Percentiles rank a stretch among this genome's conserved stretches.
Evolutionary conservation across 1,140 invertebrate species (phyloP).

Genomic region (Colletes latitarsis): DNA sequence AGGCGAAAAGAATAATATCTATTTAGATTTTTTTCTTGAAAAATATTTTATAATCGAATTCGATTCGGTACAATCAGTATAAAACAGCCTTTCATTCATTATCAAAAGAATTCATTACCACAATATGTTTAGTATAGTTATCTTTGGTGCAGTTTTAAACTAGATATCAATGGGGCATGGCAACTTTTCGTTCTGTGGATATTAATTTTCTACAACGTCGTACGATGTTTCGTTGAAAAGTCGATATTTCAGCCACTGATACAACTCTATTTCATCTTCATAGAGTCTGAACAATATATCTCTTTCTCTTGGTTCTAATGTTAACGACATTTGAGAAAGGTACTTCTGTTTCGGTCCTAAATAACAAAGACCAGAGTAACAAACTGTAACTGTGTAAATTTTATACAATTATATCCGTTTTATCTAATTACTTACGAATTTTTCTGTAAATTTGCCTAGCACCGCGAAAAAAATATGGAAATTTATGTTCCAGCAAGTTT

Average conservation of each 20-base stretch:
- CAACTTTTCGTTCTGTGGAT: background rate
- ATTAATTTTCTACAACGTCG: constrained; percentile 40
- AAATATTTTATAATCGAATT: constrained; percentile 1
- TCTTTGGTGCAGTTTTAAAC: constrained; percentile 28
- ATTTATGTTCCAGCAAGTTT: constrained; percentile 81
- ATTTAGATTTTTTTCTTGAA: background rate
- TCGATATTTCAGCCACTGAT: constrained; percentile 83
- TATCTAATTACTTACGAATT: constrained; percentile 80
- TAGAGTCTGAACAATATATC: constrained; percentile 77
- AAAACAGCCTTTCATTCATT: background rate
- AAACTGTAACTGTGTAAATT: background rate
- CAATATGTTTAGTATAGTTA: background rate
- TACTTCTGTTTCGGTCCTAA: constrained; percentile 61
- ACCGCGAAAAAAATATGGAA: constrained; percentile 84
- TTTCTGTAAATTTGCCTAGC: constrained; percentile 81
- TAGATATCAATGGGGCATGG: background rate
- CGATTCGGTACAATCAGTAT: background rate
- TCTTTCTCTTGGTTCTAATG: constrained; percentile 50
- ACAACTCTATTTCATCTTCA: constrained; percentile 84
- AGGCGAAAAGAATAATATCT: background rate
- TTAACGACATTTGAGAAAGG: constrained; percentile 3
- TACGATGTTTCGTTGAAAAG: constrained; percentile 77
- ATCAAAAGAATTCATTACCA: background rate
- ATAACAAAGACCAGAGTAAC: constrained; percentile 18
- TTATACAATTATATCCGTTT: background rate